These are phyloP conservation scores for Standfussiana lucernea DNA, from an alignment of 2,888 invertebrate genomes.

Conservation along the genomic window DNA sequence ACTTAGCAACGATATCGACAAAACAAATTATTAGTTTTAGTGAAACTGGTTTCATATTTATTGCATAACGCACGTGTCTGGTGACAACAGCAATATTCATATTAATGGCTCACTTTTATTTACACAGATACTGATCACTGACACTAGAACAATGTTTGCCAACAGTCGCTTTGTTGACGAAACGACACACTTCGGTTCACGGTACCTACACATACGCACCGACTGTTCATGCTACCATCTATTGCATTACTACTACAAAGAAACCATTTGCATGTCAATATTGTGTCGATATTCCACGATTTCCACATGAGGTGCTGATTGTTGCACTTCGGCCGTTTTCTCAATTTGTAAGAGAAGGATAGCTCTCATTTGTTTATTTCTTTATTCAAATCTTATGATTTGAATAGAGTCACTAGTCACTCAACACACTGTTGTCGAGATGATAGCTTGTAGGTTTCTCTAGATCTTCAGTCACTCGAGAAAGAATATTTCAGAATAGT, in stretches of 20 bases:
- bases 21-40: constrained; percentile 22
- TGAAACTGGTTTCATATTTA: constrained; percentile 36
- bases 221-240: constrained; percentile 75
- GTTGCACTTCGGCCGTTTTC: constrained; percentile 63
- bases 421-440: constrained; percentile 8
- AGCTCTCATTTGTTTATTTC: constrained; percentile 52
- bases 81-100: constrained; percentile 54
- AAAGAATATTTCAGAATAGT: neutral
- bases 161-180: constrained; percentile 74
- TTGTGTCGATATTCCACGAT: constrained; percentile 72
- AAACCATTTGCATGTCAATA: constrained; percentile 79
- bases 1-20: constrained; percentile 5
- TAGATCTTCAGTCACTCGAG: constrained; percentile 6
- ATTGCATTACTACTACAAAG: constrained; percentile 76
- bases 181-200: constrained; percentile 77
- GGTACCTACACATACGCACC: constrained; percentile 68
- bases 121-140: constrained; percentile 66
- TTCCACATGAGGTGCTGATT: constrained; percentile 66
- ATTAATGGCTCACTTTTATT: constrained; percentile 62
- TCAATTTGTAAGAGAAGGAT: constrained; percentile 53
- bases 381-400: constrained; percentile 51
- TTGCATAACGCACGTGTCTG: constrained; percentile 53
- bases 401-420: too few species aligned
- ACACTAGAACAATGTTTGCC: constrained; percentile 72
- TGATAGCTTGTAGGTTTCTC: constrained; percentile 14